phyloP scores from a whole-genome alignment of 1,140 invertebrate genomes.

The Neuroterus valhalla region DNA sequence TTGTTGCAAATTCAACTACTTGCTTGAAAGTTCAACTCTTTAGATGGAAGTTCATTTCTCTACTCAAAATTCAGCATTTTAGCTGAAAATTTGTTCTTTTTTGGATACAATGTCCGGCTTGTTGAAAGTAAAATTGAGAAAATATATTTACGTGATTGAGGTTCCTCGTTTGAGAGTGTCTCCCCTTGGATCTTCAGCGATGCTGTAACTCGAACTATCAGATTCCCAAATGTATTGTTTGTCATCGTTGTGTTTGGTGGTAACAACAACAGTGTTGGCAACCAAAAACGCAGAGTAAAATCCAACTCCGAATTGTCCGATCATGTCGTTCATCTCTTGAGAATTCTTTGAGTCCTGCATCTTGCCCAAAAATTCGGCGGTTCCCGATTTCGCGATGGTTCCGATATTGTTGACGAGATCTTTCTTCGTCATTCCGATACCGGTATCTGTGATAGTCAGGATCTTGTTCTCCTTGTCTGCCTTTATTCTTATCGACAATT shows the following conservation, averaged over 20 bases:
- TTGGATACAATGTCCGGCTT: too few relatives aligned
- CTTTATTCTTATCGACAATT: constrained; percentile 95
- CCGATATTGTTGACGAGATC: constrained; percentile 98
- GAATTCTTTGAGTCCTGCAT: constrained; percentile 84
- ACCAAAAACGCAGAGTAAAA: constrained; percentile 99
- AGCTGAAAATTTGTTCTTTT: too few relatives aligned
- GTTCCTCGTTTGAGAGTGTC: constrained; percentile 93
- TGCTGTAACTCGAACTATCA: constrained; percentile 90
- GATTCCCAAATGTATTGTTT: constrained; percentile 99
- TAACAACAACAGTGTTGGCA: constrained; percentile 92
- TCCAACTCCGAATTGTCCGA: constrained; percentile 97
- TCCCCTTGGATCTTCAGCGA: constrained; percentile 95
- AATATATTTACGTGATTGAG: constrained; percentile 65
- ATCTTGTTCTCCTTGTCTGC: constrained; percentile 97
- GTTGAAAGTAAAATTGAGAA: constrained; percentile 23
- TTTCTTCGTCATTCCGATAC: constrained; percentile 97
- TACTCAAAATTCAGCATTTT: too few relatives aligned
- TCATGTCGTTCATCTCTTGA: constrained; percentile 89
- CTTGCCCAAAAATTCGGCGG: constrained; percentile 97
- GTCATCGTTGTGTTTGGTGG: constrained; percentile 96
- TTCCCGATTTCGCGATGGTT: constrained; percentile 99
- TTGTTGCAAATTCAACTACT: too few relatives aligned
- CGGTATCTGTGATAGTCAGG: constrained; percentile 96
- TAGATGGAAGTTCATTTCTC: too few relatives aligned
- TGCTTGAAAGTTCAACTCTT: too few relatives aligned